These are phyloP conservation scores for Axis porcinus DNA, from an alignment of 2,113 vertebrate genomes.

Conservation along the genomic window DNA sequence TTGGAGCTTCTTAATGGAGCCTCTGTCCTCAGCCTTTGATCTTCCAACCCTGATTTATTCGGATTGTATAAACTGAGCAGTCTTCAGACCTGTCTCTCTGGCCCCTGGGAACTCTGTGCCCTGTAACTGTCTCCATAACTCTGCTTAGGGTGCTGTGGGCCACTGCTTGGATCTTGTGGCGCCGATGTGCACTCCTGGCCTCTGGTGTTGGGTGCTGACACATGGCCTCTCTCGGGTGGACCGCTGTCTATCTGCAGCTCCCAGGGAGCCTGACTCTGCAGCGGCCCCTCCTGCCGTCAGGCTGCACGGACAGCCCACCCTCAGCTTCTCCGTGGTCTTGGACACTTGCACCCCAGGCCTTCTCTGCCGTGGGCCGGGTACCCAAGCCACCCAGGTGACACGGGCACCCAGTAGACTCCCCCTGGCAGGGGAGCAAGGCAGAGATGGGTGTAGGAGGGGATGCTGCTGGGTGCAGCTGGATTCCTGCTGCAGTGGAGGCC, in stretches of 20 bases:
- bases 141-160: neutral
- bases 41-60: neutral
- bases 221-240: neutral
- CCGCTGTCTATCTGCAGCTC: neutral
- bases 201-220: neutral
- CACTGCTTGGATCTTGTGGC: neutral
- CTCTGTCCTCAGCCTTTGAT: neutral
- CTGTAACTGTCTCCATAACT: neutral
- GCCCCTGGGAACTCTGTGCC: neutral
- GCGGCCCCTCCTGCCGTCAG: neutral
- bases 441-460: neutral
- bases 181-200: accelerated
- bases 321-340: accelerated
- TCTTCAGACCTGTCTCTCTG: neutral
- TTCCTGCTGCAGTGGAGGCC: neutral
- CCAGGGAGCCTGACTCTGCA: too few relatives aligned
- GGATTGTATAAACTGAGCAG: neutral
- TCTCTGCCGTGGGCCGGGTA: neutral
- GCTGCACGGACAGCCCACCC: neutral
- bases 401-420: neutral
- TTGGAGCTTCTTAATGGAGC: neutral
- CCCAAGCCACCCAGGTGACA: neutral
- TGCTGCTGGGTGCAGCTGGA: too few relatives aligned
- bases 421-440: neutral
- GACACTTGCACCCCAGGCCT: neutral